phyloP scores from a whole-genome alignment of 2,113 vertebrate species.

The Megaptera novaeangliae region DNA sequence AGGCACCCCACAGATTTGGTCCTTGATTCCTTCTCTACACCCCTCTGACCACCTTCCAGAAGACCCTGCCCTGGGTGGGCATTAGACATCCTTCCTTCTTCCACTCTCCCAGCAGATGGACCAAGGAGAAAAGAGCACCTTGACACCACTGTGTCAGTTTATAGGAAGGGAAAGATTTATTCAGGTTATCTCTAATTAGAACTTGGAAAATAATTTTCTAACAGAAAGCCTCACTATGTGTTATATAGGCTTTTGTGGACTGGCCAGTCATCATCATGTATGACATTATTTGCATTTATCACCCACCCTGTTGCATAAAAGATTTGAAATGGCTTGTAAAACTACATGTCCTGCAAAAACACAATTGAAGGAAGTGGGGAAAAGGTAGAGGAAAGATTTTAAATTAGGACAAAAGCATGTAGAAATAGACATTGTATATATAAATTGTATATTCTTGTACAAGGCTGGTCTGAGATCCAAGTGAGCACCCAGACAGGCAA shows the following conservation, averaged over 20 bases:
- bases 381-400: neutral
- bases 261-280: neutral
- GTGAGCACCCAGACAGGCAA: neutral
- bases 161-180: neutral
- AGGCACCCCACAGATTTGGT: neutral
- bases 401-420: neutral
- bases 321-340: constrained; percentile 24
- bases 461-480: neutral
- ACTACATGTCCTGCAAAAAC: neutral
- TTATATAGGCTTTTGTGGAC: neutral
- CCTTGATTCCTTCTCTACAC: neutral
- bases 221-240: neutral
- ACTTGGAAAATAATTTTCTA: neutral
- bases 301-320: neutral
- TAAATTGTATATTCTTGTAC: neutral
- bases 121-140: neutral
- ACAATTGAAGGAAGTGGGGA: neutral
- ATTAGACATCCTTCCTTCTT: neutral
- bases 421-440: neutral
- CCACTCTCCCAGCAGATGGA: neutral
- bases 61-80: neutral
- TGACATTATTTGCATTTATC: neutral
- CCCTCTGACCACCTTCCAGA: neutral
- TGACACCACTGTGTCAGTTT: neutral
- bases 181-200: neutral